A percentile compares a stretch with the other conserved stretches of the same genome.
phyloP scores from a whole-genome alignment of 2,888 invertebrate species.

The Morinoia aosen region DNA sequence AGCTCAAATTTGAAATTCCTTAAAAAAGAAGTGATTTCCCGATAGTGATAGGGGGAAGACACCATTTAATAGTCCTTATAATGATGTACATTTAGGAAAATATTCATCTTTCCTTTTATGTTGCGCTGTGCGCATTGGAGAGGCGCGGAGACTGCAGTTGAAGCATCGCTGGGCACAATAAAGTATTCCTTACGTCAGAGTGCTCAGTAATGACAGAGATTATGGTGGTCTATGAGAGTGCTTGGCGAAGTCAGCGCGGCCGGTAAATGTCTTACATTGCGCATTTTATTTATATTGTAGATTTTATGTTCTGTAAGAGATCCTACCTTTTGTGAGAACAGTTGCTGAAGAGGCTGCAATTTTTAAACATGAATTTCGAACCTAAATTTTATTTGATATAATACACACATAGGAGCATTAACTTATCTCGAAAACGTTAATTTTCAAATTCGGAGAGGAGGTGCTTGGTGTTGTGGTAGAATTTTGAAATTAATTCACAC shows the following conservation, averaged over 20 bases:
- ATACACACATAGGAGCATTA: background rate
- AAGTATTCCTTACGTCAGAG: background rate
- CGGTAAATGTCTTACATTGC: background rate
- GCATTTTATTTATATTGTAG: background rate
- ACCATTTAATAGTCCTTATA: no score
- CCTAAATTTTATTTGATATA: background rate
- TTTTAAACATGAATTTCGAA: background rate
- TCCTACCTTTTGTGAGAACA: background rate
- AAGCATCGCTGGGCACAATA: background rate
- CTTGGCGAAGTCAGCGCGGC: background rate
- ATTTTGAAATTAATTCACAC: background rate
- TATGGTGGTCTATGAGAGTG: background rate
- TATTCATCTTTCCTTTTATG: background rate
- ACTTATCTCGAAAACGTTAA: background rate
- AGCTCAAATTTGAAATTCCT: no score
- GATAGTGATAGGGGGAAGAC: no score
- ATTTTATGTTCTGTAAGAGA: background rate
- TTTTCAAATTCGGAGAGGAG: background rate
- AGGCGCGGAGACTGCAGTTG: background rate
- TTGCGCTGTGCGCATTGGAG: background rate
- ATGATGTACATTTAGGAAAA: background rate
- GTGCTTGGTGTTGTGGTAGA: background rate
- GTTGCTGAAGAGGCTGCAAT: background rate
- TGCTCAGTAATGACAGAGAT: background rate
- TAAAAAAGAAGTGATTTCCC: no score